Base-by-base conservation (phyloP, 2,113 vertebrate species). In the Acinonyx jubatus region DNA sequence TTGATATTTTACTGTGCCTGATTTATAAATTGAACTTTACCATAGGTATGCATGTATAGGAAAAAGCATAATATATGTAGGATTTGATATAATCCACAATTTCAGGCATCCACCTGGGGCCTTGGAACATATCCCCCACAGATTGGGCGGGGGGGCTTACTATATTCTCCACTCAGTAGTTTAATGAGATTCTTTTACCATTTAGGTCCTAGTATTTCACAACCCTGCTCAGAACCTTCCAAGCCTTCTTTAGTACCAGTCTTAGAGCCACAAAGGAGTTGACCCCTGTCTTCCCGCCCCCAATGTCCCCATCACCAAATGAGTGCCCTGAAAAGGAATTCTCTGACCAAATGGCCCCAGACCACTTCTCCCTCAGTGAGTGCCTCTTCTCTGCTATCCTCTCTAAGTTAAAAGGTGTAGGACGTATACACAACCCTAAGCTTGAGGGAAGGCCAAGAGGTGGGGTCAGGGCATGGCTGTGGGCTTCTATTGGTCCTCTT, bases 381-480 rank as follows among this genome's bases (percentile, higher is more conserved):
- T 71, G 7, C 27, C 16, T 41, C 18, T 38, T 69, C 68, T 83
- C 69, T 89, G 15, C 16, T 73, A 1, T 33, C 36, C 7, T 71
- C 2, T 63, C 41, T 25, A n/a, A 18, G 8, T 68, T 69, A 33
- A 68, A 6, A 7, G 33, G 7, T 4, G 5, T 33, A 80, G 45
- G 36, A 79, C 23, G 2, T 38, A 5, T 10, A 0, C 12, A 48
- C 3, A 65, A 10, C 0, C 15, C 5, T 27, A 41, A 91, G 21
- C 23, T 91, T 82, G 23, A 69, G 23, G 15, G 9, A 57, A 71
- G 14, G 55, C 1, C 33, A 92, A 94, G 27, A 41, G 2, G n/a
- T 36, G 7, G 16, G 14, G 13, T 14, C n/a, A 79, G 13, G 15
- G 10, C 38, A 3, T 33, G 10, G 0, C 12, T 38, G 0, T 36